Percentiles rank a stretch among this genome's conserved stretches.
Conservation (phyloP, 2,113 vertebrate species). For the Heterocephalus glaber region DNA sequence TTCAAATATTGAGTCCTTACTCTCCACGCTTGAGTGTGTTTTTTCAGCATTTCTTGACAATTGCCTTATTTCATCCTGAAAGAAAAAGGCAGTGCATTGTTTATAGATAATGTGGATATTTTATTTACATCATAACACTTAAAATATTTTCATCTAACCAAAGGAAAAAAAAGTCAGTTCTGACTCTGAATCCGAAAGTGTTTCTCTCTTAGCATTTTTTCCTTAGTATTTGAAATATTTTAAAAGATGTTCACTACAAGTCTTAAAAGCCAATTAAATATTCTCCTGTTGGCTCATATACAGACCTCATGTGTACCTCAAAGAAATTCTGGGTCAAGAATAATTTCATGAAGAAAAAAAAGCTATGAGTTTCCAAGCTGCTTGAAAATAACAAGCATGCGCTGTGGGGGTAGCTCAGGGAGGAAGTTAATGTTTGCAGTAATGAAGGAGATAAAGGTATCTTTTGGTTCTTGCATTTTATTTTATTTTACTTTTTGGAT, state of each 20-base stretch:
- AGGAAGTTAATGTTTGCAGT: constrained; percentile 46
- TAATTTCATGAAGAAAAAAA: constrained; percentile 78
- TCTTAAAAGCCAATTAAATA: constrained; percentile 84
- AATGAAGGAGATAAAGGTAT: constrained; percentile 54
- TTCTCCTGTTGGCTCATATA: constrained; percentile 71
- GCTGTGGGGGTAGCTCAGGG: background rate
- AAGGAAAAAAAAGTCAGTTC: background rate
- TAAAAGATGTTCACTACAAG: constrained; percentile 68
- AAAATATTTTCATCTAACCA: background rate
- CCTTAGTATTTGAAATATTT: constrained; percentile 57
- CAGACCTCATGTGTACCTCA: constrained; percentile 20
- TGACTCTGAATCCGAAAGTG: background rate
- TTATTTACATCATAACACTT: background rate
- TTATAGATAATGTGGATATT: background rate
- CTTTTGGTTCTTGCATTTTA: constrained; percentile 72
- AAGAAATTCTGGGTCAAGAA: constrained; percentile 37
- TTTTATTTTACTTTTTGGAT: background rate
- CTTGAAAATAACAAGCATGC: constrained; percentile 75
- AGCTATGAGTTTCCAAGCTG: constrained; percentile 64
- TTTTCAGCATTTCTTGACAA: constrained; percentile 6
- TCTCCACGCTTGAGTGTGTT: background rate
- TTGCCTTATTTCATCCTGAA: background rate
- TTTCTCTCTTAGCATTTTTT: constrained; percentile 40
- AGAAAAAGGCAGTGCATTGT: background rate
- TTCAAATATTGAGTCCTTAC: background rate